Evolutionary conservation across 2,888 invertebrate genomes (phyloP).

Genomic region (Caenorhabditis virilis): DNA sequence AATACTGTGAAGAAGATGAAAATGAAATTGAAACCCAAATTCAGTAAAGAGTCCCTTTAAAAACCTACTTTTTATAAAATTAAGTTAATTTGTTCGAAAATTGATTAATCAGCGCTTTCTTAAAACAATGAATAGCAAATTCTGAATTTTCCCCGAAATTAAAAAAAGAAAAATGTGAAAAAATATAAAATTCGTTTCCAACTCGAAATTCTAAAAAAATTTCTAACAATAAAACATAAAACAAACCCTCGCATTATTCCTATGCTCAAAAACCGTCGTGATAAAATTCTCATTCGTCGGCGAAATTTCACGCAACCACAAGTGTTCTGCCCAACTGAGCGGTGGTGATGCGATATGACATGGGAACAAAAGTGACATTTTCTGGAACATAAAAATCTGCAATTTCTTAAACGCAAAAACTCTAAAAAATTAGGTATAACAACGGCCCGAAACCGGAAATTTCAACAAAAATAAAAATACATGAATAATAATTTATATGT

Average conservation of each 20-base stretch:
- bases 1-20: no score
- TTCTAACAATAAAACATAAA: no score
- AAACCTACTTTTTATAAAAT: no score
- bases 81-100: no score
- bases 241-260: slow-evolving; percentile 19
- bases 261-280: slow-evolving; percentile 37
- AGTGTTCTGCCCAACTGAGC: slow-evolving; percentile 40
- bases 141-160: neutral
- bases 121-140: no score
- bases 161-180: neutral
- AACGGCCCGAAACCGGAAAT: neutral
- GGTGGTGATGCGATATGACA: slow-evolving; percentile 39
- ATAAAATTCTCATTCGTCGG: slow-evolving; percentile 32
- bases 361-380: slow-evolving; percentile 45
- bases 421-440: neutral
- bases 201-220: no score
- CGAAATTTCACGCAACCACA: slow-evolving; percentile 36
- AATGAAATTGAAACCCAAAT: no score
- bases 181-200: no score
- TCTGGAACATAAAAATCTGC: no score
- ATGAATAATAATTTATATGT: neutral
- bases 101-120: no score
- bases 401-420: no score
- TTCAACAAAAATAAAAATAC: neutral
- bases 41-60: no score